Percentiles rank a stretch among this genome's conserved stretches.
phyloP scores from a whole-genome alignment of 1,140 invertebrate genomes.

The Ceratoteleas bidentatus region DNA sequence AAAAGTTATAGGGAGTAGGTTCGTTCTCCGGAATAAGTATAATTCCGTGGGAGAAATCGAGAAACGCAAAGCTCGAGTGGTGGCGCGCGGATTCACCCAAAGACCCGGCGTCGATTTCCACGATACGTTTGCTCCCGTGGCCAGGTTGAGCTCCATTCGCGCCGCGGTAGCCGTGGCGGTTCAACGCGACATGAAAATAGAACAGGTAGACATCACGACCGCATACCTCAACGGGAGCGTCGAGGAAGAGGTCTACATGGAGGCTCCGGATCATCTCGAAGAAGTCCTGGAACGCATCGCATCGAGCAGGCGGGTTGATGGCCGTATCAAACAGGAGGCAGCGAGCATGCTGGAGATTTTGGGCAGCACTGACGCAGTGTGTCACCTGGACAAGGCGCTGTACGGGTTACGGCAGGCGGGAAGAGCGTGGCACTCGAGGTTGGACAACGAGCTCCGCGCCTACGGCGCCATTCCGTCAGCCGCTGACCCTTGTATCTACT shows the following conservation, averaged over 20 bases:
- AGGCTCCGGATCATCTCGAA: neutral
- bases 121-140: constrained; percentile 20
- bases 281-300: neutral
- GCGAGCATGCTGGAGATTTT: neutral
- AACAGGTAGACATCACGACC: constrained; percentile 5
- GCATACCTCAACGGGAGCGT: constrained; percentile 4
- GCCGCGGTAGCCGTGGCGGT: constrained; percentile 5
- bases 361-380: neutral
- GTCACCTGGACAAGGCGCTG: neutral
- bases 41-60: constrained; percentile 30
- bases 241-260: neutral
- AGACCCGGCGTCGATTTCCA: constrained; percentile 14
- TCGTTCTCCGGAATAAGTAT: constrained; percentile 22
- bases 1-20: constrained; percentile 17
- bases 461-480: neutral
- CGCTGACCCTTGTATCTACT: neutral
- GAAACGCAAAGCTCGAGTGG: constrained; percentile 43
- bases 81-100: constrained; percentile 52
- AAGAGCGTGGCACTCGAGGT: neutral
- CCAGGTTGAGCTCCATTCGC: constrained; percentile 1
- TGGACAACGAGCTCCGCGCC: neutral
- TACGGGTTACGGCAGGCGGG: neutral
- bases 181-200: neutral
- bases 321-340: neutral
- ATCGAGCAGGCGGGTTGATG: neutral